phyloP scores from a whole-genome alignment of 2,888 invertebrate genomes.

The Brachypterus glaber region DNA sequence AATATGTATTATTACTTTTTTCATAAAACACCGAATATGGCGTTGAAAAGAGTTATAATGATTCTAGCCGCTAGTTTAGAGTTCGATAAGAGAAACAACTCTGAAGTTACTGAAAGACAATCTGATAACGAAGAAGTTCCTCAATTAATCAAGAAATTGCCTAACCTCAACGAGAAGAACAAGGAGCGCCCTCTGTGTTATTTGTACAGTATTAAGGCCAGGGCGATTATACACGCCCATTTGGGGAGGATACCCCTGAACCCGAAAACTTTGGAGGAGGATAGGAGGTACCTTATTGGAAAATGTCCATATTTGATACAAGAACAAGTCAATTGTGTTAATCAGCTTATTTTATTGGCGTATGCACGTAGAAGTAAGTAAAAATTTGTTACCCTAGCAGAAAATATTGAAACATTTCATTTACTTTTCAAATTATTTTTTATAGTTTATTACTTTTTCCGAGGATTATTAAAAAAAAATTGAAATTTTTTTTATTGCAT shows the following conservation, averaged over 20 bases:
- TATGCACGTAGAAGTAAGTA: constrained; percentile 77
- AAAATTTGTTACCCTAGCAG: constrained; percentile 7
- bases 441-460: constrained; percentile 8
- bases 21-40: constrained; percentile 92
- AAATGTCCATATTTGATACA: constrained; percentile 93
- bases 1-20: constrained; percentile 94
- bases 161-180: constrained; percentile 91
- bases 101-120: constrained; percentile 84
- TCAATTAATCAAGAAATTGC: constrained; percentile 82
- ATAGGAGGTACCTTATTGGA: constrained; percentile 72
- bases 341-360: constrained; percentile 84
- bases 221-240: constrained; percentile 94
- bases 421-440: no score
- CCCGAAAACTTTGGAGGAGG: constrained; percentile 69
- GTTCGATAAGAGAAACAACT: constrained; percentile 89
- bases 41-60: constrained; percentile 91
- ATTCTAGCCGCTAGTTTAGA: constrained; percentile 94
- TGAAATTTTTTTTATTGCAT: no score
- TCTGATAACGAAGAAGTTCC: constrained; percentile 94
- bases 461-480: no score
- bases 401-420: no score
- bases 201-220: constrained; percentile 84
- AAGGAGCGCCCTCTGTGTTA: constrained; percentile 90
- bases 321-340: constrained; percentile 94
- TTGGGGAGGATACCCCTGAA: constrained; percentile 74